Conservation (phyloP, 2,888 invertebrate genomes). For the Tetanocera ferruginea region DNA sequence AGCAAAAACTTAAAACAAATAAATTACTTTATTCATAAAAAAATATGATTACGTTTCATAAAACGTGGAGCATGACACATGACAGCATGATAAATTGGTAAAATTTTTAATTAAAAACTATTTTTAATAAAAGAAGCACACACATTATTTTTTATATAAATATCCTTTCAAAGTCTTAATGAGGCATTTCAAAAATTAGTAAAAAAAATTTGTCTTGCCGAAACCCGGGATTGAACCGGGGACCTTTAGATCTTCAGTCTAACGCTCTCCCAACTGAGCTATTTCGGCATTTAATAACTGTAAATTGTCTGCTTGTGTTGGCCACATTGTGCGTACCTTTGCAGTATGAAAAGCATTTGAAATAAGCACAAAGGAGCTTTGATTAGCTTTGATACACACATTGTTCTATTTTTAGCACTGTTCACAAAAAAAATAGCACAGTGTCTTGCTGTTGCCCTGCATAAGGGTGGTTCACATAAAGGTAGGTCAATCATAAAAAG, state of each 20-base stretch:
- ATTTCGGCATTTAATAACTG: conserved; percentile 73
- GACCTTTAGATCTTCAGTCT: conserved; percentile 84
- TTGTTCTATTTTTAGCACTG: neutral
- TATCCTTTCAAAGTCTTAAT: no score
- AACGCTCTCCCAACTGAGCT: conserved; percentile 87
- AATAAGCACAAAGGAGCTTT: neutral
- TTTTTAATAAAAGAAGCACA: no score
- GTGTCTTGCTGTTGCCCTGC: neutral
- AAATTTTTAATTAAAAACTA: no score
- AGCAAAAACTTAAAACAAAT: no score
- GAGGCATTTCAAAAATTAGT: neutral
- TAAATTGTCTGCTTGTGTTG: neutral
- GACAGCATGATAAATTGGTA: no score
- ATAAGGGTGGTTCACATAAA: neutral
- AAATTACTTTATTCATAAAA: no score
- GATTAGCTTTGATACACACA: neutral
- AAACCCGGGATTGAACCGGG: conserved; percentile 83
- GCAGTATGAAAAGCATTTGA: neutral
- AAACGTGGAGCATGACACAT: no score
- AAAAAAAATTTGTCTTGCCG: conserved; percentile 70
- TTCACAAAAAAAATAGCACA: neutral
- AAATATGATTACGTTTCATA: no score
- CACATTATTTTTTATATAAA: no score
- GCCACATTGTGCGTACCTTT: neutral
- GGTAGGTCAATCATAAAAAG: no score